These are phyloP conservation scores for Enteromius argenteus DNA, from an alignment of 2,797 vertebrate species.

Conservation along the genomic window DNA sequence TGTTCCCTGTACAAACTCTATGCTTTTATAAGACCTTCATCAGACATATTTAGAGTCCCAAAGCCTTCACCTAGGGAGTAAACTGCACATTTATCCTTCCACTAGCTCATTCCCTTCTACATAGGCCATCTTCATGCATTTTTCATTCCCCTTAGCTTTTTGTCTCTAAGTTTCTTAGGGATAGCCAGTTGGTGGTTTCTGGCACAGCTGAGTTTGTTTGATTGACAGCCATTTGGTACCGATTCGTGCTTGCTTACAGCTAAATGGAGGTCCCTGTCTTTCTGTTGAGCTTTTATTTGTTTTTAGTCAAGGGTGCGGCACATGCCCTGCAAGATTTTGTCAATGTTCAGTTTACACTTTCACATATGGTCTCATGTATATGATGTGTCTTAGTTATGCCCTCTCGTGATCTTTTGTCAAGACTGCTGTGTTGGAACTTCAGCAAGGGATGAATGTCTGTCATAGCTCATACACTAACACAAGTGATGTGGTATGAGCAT, in stretches of 20 bases:
- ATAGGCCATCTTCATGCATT: slow-evolving; percentile 19
- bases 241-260: slow-evolving; percentile 53
- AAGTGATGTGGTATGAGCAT: slow-evolving; percentile 33
- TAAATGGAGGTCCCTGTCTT: slow-evolving; percentile 63
- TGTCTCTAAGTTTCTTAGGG: slow-evolving; percentile 36
- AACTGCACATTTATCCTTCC: slow-evolving; percentile 11
- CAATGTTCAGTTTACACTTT: slow-evolving; percentile 24
- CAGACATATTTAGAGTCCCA: slow-evolving; percentile 51
- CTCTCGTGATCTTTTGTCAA: slow-evolving; percentile 41
- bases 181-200: not conserved
- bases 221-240: slow-evolving; percentile 51
- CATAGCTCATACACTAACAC: slow-evolving; percentile 11
- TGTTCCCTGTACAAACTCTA: slow-evolving; percentile 16
- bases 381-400: slow-evolving; percentile 23
- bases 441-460: slow-evolving; percentile 44
- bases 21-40: slow-evolving; percentile 29
- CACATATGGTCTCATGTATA: slow-evolving; percentile 24
- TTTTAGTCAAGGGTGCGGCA: slow-evolving; percentile 67
- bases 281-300: slow-evolving; percentile 59
- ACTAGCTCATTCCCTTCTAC: not conserved
- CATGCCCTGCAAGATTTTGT: slow-evolving; percentile 19
- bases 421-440: slow-evolving; percentile 27
- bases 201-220: slow-evolving; percentile 29
- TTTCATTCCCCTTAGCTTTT: slow-evolving; percentile 19
- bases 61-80: not conserved